Evolutionary conservation across 1,140 invertebrate species (phyloP).

Genomic region (Dendroctonus ponderosae): DNA sequence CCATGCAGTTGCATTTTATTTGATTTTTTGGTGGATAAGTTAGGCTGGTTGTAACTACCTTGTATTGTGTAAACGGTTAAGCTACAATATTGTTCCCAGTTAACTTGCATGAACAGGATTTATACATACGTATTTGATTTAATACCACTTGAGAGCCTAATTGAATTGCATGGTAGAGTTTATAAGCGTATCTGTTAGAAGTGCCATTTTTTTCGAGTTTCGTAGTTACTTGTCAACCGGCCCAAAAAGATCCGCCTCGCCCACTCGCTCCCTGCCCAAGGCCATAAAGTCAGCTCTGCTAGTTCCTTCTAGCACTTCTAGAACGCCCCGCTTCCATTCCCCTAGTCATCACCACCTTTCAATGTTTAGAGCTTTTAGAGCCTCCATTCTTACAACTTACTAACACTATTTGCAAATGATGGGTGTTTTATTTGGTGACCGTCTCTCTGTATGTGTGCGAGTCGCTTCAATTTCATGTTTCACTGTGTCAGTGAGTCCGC

Average conservation of each 20-base stretch:
- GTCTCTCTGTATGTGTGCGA: no score
- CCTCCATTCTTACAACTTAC: no score
- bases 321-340: no score
- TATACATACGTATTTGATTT: conserved; percentile 10
- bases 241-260: conserved; percentile 47
- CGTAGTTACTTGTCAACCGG: conserved; percentile 48
- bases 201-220: conserved; percentile 46
- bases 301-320: no score
- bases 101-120: conserved; percentile 28
- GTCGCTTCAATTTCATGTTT: no score
- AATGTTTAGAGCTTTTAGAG: conserved; percentile 19
- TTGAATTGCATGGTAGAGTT: conserved; percentile 47
- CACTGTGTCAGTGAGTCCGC: no score
- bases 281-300: conserved; percentile 14
- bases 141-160: conserved; percentile 41
- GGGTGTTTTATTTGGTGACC: no score
- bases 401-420: no score
- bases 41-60: conserved; percentile 30
- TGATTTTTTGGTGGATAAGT: conserved; percentile 36
- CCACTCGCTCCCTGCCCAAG: background rate
- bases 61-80: conserved; percentile 22
- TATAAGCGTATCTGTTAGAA: conserved; percentile 46
- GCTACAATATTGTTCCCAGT: conserved; percentile 17
- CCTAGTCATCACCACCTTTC: background rate
- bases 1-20: conserved; percentile 9